Percentiles rank a stretch among this genome's conserved stretches.
phyloP scores from a whole-genome alignment of 2,888 invertebrate species.

The Athrips mouffetella region DNA sequence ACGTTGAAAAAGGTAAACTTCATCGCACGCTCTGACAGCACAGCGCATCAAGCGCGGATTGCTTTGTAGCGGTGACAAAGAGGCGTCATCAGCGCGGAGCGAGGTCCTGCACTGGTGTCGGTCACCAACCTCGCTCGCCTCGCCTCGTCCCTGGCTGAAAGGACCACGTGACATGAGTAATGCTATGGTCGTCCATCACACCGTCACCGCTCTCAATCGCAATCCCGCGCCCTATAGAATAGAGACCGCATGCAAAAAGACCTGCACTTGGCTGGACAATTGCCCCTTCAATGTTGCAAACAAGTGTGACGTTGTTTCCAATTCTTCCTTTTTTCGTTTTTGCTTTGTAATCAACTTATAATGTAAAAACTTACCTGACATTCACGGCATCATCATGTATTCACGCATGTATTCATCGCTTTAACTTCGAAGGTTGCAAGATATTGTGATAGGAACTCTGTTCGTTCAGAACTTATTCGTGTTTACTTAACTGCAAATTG shows the following conservation, averaged over 20 bases:
- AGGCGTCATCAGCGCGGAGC: slow-evolving; percentile 37
- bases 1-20: too few species aligned
- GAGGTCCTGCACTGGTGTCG: too few species aligned
- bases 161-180: background rate
- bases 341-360: too few species aligned
- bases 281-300: slow-evolving; percentile 3
- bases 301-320: background rate
- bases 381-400: too few species aligned
- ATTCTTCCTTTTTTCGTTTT: background rate
- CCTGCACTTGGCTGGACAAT: background rate
- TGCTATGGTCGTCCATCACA: slow-evolving; percentile 1
- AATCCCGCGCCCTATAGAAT: background rate
- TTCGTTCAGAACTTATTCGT: too few species aligned
- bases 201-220: background rate
- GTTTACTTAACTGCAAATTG: too few species aligned
- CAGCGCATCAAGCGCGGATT: slow-evolving; percentile 55
- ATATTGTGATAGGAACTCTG: too few species aligned
- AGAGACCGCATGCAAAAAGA: background rate
- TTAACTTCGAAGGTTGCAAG: too few species aligned
- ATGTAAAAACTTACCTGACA: too few species aligned
- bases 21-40: slow-evolving; percentile 33
- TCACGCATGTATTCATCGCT: too few species aligned
- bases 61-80: slow-evolving; percentile 60
- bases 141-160: too few species aligned
- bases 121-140: too few species aligned